Evolutionary conservation across 1,140 invertebrate genomes (phyloP).

Genomic region (Antheraea pernyi): DNA sequence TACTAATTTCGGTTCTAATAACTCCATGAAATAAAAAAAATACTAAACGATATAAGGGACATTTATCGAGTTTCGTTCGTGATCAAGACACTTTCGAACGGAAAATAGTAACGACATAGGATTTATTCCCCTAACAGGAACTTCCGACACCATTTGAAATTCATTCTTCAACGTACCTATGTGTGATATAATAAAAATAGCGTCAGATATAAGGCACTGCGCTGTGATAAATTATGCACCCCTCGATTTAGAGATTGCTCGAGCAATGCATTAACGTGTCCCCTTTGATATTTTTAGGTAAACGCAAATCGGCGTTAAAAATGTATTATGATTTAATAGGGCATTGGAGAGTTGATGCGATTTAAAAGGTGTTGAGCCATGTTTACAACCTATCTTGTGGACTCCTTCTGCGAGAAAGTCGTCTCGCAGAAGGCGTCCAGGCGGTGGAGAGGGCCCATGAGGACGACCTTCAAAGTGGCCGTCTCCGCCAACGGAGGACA

Average conservation of each 20-base stretch:
- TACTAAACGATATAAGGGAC: too few relatives aligned
- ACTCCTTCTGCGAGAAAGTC: too few relatives aligned
- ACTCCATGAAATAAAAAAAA: too few relatives aligned
- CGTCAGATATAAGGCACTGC: slow-evolving; percentile 55
- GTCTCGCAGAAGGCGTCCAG: too few relatives aligned
- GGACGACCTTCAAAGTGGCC: too few relatives aligned
- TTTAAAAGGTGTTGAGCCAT: background rate
- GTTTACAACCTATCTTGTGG: too few relatives aligned
- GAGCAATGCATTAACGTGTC: slow-evolving; percentile 56
- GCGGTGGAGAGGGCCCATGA: too few relatives aligned
- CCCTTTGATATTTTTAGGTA: slow-evolving; percentile 64
- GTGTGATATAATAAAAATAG: slow-evolving; percentile 76
- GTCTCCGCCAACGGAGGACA: too few relatives aligned
- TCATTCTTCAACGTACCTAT: slow-evolving; percentile 68
- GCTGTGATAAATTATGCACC: slow-evolving; percentile 74
- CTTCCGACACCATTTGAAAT: slow-evolving; percentile 74
- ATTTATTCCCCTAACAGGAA: slow-evolving; percentile 70
- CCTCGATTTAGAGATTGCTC: slow-evolving; percentile 66
- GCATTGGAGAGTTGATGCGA: background rate
- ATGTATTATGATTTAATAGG: slow-evolving; percentile 24
- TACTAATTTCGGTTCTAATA: too few relatives aligned
- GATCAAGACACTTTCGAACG: background rate
- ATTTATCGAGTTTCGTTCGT: too few relatives aligned
- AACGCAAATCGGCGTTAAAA: slow-evolving; percentile 32
- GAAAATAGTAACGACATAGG: slow-evolving; percentile 34